Percentiles rank a stretch among this genome's conserved stretches.
These are phyloP conservation scores for Holocentrus rufus DNA, from an alignment of 2,797 vertebrate genomes.

Conservation along the genomic window DNA sequence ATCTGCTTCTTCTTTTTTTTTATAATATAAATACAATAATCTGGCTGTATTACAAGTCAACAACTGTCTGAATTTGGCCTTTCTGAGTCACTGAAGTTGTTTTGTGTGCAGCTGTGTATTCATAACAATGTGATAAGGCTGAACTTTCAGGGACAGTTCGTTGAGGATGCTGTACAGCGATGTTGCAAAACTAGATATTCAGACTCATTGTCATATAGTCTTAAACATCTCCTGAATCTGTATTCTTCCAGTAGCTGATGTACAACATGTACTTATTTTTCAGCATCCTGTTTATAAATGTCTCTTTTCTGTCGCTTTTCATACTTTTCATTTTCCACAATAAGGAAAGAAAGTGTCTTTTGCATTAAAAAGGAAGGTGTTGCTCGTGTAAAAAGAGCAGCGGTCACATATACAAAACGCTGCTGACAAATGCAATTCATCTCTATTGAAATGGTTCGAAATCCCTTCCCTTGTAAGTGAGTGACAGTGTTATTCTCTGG, in stretches of 20 bases:
- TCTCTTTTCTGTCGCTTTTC: not conserved
- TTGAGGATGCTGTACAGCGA: not conserved
- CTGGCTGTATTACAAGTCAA: not conserved
- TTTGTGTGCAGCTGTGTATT: not conserved
- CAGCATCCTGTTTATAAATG: not conserved
- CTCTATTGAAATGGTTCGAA: constrained; percentile 35
- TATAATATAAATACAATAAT: not conserved
- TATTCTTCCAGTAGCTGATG: not conserved
- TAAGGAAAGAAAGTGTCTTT: constrained; percentile 9
- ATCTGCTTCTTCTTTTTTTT: constrained; percentile 1
- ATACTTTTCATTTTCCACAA: constrained; percentile 9
- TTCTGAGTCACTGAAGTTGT: not conserved
- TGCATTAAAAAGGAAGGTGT: not conserved
- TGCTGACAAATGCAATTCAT: constrained; percentile 49
- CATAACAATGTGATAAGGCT: constrained; percentile 1
- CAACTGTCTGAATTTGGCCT: not conserved
- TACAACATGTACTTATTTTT: not conserved
- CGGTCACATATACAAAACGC: not conserved
- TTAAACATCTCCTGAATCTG: constrained; percentile 1
- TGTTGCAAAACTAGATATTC: not conserved
- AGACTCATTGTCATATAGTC: not conserved
- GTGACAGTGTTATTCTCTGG: constrained; percentile 55
- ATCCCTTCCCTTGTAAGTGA: constrained; percentile 40
- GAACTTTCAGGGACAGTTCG: not conserved
- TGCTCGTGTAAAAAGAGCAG: not conserved